Base-by-base conservation (phyloP, 2,113 vertebrate species). In the Campylorhamphus procurvoides region DNA sequence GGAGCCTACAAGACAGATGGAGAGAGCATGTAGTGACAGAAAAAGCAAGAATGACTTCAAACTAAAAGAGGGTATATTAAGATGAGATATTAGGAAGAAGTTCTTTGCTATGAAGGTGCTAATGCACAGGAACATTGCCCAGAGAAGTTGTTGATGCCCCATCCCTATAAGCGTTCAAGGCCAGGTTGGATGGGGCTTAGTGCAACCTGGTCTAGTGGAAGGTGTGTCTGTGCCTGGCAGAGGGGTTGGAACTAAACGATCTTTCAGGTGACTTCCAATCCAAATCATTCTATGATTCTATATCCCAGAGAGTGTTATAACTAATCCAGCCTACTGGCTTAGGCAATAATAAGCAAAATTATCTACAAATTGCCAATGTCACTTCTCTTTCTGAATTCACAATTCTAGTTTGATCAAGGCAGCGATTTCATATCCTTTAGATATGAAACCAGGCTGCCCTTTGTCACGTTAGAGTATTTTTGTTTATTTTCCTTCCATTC, bases 221-320 rank as follows among this genome's bases (percentile, higher is more conserved):
- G 15, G 4, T 39, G 10, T 46, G 23, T 59, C 33, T 59, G 23
- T 16, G 23, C 8, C n/a, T 9, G 8, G 23, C n/a, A 53, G 10
- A n/a, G 44, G 28, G 3, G 3, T n/a, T 53, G 12, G 44, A 40
- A n/a, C 15, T 46, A 39, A 59, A 20, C 0, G 0, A 25, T 24
- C 37, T 35, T 24, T 39, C 19, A 6, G 2, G 23, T 29, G 31
- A 6, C 27, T 81, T 52, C 24, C 46, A 68, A 47, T 10, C 8
- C 46, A 60, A 53, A 60, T 25, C 5, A 46, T 18, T n/a, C 18
- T 7, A 4, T 29, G 28, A 33, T 18, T 74, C 23, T n/a, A 11
- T 78, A 55, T 33, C 18, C 29, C 22, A 62, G 46, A 5, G 11
- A 73, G 7, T 0, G 0, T 35, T 28, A 28, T 14, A 85, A 49